Conservation (phyloP, 2,113 vertebrate species). For the Merops nubicus region DNA sequence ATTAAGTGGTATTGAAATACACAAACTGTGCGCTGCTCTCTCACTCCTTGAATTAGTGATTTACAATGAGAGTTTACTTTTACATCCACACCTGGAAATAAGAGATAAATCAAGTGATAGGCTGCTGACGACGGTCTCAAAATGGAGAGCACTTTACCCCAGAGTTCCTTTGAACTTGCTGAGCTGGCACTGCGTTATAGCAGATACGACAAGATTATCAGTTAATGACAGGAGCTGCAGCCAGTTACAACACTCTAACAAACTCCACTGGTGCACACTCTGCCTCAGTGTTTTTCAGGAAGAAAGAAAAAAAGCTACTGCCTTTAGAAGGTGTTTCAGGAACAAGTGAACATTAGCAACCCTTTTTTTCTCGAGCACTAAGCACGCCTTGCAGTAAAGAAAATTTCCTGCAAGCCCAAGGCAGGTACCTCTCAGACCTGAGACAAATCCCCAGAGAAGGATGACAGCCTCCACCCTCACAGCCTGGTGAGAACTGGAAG, state of each 20-base stretch:
- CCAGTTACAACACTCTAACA: neutral
- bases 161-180: slow-evolving; percentile 28
- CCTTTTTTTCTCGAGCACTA: neutral
- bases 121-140: neutral
- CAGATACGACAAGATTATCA: neutral
- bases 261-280: neutral
- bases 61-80: slow-evolving; percentile 56
- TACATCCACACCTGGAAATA: slow-evolving; percentile 60
- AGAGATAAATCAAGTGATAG: slow-evolving; percentile 67
- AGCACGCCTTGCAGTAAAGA: rapidly evolving
- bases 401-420: neutral
- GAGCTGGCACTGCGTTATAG: slow-evolving; percentile 29
- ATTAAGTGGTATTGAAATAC: slow-evolving; percentile 35
- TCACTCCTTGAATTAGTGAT: slow-evolving; percentile 51
- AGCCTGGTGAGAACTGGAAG: neutral
- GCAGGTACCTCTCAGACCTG: neutral
- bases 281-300: neutral
- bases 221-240: slow-evolving; percentile 20
- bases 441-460: neutral
- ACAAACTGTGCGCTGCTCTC: neutral
- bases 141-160: slow-evolving; percentile 21
- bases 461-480: neutral
- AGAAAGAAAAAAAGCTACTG: neutral
- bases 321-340: neutral
- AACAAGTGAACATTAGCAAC: neutral